Percentiles rank a stretch among this genome's conserved stretches.
These are phyloP conservation scores for Miltochrista miniata DNA, from an alignment of 2,888 invertebrate species.

Conservation along the genomic window DNA sequence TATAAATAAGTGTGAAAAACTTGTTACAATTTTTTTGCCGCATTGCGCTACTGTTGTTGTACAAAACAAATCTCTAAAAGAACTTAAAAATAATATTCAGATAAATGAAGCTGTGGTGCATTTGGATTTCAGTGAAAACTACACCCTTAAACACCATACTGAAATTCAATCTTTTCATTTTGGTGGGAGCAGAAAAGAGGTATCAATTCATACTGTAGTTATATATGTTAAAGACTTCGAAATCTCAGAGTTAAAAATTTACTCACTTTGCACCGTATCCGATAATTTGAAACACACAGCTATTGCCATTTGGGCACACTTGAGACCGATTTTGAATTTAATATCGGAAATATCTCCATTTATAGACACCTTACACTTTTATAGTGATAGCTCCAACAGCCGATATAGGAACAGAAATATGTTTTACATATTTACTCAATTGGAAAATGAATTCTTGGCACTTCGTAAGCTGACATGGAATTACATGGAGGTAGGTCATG, in stretches of 20 bases:
- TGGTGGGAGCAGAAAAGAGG: conserved; percentile 27
- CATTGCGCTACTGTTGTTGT: not conserved
- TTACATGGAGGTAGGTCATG: not conserved
- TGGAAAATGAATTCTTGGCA: no score
- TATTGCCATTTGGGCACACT: no score
- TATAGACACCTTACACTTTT: no score
- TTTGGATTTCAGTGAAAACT: conserved; percentile 10
- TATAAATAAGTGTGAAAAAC: not conserved
- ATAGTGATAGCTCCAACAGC: no score
- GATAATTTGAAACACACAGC: no score
- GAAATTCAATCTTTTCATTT: conserved; percentile 24
- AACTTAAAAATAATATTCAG: not conserved
- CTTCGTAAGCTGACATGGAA: not conserved
- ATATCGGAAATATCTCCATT: no score
- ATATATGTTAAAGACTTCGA: no score
- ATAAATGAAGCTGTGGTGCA: conserved; percentile 5
- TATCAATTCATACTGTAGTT: conserved; percentile 1
- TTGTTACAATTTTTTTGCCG: not conserved
- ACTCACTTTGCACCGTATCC: no score
- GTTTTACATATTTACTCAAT: no score
- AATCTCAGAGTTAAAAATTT: no score
- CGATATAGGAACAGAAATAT: no score
- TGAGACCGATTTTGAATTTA: no score
- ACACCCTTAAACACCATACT: conserved; percentile 4
- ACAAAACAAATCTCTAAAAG: not conserved